A percentile compares a stretch with the other conserved stretches of the same genome.
These are phyloP conservation scores for Tapera naevia DNA, from an alignment of 2,797 vertebrate genomes.

Conservation along the genomic window DNA sequence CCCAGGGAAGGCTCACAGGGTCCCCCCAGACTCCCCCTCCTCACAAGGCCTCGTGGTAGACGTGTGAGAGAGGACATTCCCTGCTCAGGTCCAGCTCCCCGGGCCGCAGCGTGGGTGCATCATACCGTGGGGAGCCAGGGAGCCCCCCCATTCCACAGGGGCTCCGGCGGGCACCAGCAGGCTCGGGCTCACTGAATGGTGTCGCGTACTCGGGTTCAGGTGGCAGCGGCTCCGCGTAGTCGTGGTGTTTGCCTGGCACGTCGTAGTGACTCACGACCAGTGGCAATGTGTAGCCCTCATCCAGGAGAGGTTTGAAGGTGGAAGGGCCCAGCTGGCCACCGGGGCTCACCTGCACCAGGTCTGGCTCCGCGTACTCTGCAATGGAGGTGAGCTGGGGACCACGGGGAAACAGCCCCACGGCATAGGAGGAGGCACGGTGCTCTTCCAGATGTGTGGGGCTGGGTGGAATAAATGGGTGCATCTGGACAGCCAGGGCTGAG, in stretches of 20 bases:
- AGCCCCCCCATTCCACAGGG: not conserved
- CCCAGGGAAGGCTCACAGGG: too few species aligned
- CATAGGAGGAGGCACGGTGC: accelerated
- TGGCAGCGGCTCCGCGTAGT: constrained; percentile 84
- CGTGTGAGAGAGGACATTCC: not conserved
- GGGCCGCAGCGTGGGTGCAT: constrained; percentile 75
- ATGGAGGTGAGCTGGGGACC: not conserved
- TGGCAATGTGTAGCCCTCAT: constrained; percentile 83
- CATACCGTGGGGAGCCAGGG: constrained; percentile 63
- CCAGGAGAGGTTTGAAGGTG: constrained; percentile 80
- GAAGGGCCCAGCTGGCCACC: constrained; percentile 75
- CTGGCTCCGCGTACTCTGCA: constrained; percentile 85
- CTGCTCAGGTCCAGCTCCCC: not conserved
- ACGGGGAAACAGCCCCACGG: accelerated
- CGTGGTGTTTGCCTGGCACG: constrained; percentile 78
- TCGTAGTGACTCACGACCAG: constrained; percentile 82
- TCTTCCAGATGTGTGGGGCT: too few species aligned
- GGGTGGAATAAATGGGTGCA: not conserved
- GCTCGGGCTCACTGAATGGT: constrained; percentile 78
- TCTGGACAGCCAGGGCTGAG: not conserved
- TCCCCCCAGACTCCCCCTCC: not conserved
- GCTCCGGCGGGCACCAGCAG: not conserved
- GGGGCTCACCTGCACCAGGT: constrained; percentile 51
- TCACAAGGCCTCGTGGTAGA: constrained; percentile 64
- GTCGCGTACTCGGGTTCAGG: constrained; percentile 88